Conservation (phyloP, 2,888 invertebrate species). For the Dexiosoma caninum region DNA sequence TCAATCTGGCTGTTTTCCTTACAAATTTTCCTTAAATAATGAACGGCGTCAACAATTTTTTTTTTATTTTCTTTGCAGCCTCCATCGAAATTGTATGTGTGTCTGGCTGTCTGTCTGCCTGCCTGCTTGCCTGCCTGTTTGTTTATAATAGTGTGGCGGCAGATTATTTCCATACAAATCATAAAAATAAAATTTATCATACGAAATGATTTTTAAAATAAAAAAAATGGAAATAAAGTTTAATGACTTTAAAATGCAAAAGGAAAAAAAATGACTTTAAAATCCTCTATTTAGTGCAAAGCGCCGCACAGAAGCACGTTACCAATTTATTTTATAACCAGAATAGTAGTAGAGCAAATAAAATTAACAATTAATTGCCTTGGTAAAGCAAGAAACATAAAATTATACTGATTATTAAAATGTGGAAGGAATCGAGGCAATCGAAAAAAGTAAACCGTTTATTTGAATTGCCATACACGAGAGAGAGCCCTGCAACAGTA, state of each 20-base stretch:
- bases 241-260: constrained; percentile 31
- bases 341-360: too few relatives aligned
- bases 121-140: constrained; percentile 10
- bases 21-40: constrained; percentile 54
- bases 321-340: neutral
- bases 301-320: neutral
- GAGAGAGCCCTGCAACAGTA: too few relatives aligned
- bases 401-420: too few relatives aligned
- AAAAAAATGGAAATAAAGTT: constrained; percentile 35
- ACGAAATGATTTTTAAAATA: neutral
- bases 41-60: constrained; percentile 59
- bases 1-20: constrained; percentile 27
- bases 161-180: constrained; percentile 48
- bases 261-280: constrained; percentile 9
- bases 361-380: too few relatives aligned
- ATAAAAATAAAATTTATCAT: constrained; percentile 19
- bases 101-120: constrained; percentile 1
- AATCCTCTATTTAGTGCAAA: neutral
- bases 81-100: constrained; percentile 11
- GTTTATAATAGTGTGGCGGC: constrained; percentile 38
- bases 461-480: too few relatives aligned
- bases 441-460: too few relatives aligned
- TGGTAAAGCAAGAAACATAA: too few relatives aligned
- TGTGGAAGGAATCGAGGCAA: too few relatives aligned
- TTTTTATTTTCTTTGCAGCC: constrained; percentile 2